Percentiles rank a stretch among this genome's conserved stretches.
Evolutionary conservation across 2,797 vertebrate species (phyloP).

Genomic region (Siniperca scherzeri): DNA sequence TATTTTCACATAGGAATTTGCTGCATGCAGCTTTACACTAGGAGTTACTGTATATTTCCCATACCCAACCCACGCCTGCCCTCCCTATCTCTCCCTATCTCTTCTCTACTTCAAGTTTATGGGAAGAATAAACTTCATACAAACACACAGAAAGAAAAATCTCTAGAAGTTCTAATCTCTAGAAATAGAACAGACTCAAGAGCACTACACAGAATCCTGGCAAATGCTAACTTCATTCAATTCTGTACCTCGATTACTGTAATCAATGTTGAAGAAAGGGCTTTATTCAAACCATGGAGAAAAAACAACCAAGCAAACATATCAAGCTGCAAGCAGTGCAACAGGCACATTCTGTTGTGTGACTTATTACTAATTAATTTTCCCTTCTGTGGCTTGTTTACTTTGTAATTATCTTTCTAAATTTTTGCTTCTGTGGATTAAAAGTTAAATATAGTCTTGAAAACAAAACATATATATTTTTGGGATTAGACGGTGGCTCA

Average conservation of each 20-base stretch:
- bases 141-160: background rate
- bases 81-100: background rate
- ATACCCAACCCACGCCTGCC: background rate
- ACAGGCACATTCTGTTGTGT: background rate
- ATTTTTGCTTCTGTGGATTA: conserved; percentile 5
- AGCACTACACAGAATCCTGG: background rate
- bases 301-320: background rate
- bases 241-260: background rate
- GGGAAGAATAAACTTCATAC: background rate
- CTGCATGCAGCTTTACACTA: background rate
- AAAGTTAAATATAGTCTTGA: background rate
- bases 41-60: background rate
- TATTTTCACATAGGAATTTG: background rate
- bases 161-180: no score
- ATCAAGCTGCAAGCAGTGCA: background rate
- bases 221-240: conserved; percentile 3
- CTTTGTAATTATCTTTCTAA: conserved; percentile 4
- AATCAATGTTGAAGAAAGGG: background rate
- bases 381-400: conserved; percentile 6
- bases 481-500: conserved; percentile 7
- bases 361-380: background rate
- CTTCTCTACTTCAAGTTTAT: background rate
- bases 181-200: background rate
- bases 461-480: background rate
- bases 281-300: background rate